Conservation (phyloP, 2,113 vertebrate genomes). For the Progne subis region DNA sequence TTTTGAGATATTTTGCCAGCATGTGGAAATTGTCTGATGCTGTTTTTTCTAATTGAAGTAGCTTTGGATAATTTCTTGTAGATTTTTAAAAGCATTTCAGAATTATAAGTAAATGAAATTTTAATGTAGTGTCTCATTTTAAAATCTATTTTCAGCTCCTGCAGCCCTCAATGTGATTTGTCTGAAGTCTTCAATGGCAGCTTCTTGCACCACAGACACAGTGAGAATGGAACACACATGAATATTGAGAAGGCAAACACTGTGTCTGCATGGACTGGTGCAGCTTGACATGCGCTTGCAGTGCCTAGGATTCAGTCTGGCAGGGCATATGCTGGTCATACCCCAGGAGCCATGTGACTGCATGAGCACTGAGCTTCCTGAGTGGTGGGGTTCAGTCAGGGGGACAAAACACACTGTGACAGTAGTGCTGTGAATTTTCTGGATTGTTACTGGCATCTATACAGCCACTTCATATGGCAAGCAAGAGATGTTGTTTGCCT, state of each 20-base stretch:
- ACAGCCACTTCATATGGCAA: background rate
- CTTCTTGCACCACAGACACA: background rate
- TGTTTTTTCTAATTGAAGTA: background rate
- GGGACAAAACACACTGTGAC: background rate
- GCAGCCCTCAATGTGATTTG: accelerated
- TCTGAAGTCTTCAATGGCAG: background rate
- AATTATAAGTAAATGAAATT: background rate
- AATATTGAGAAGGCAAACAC: background rate
- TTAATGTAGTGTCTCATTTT: background rate
- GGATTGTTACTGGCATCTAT: background rate
- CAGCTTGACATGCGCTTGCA: background rate
- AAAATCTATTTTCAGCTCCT: background rate
- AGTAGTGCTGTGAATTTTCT: background rate
- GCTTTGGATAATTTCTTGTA: background rate
- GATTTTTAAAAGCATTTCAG: background rate
- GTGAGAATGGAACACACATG: background rate
- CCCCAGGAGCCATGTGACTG: background rate
- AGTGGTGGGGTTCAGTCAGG: background rate
- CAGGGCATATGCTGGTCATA: background rate
- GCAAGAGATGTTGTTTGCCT: background rate
- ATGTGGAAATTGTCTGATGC: background rate
- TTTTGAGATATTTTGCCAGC: background rate
- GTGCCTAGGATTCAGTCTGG: background rate
- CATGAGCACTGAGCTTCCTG: background rate
- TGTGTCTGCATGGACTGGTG: background rate